Evolutionary conservation across 2,888 invertebrate species (phyloP).

Genomic region (Anagyrus pseudococci): DNA sequence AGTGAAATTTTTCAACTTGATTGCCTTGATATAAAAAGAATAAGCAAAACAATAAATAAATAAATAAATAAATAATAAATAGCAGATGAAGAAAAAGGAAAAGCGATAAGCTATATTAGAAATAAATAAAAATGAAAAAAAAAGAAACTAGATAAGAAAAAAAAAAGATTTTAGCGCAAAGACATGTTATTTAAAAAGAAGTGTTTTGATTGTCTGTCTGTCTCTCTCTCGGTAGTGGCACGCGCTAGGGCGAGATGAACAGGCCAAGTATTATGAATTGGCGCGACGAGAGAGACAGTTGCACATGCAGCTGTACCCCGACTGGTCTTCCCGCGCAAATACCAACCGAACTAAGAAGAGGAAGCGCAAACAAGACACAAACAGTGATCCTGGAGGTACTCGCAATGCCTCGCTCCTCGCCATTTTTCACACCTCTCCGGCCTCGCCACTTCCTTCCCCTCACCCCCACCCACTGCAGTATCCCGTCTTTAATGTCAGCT

Average conservation of each 20-base stretch:
- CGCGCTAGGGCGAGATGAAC: conserved; percentile 98
- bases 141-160: conserved; percentile 24
- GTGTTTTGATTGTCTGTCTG: conserved; percentile 61
- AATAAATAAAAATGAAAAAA: conserved; percentile 4
- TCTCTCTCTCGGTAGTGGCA: conserved; percentile 85
- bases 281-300: conserved; percentile 97
- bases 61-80: too few species aligned
- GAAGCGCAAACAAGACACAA: conserved; percentile 98
- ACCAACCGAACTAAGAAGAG: conserved; percentile 99
- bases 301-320: conserved; percentile 99
- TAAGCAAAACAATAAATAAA: conserved; percentile 1
- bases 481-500: too few species aligned
- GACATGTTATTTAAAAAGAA: conserved; percentile 48
- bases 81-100: conserved; percentile 15
- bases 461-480: not conserved
- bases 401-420: conserved; percentile 64
- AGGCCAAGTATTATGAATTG: conserved; percentile 99
- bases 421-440: conserved; percentile 17
- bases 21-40: conserved; percentile 39
- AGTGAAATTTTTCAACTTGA: conserved; percentile 46
- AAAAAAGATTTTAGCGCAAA: conserved; percentile 40
- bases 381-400: conserved; percentile 87
- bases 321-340: conserved; percentile 99
- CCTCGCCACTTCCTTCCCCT: not conserved
- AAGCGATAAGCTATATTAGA: conserved; percentile 5